Conservation (phyloP, 2,797 vertebrate species). For the Hyperoplus immaculatus region DNA sequence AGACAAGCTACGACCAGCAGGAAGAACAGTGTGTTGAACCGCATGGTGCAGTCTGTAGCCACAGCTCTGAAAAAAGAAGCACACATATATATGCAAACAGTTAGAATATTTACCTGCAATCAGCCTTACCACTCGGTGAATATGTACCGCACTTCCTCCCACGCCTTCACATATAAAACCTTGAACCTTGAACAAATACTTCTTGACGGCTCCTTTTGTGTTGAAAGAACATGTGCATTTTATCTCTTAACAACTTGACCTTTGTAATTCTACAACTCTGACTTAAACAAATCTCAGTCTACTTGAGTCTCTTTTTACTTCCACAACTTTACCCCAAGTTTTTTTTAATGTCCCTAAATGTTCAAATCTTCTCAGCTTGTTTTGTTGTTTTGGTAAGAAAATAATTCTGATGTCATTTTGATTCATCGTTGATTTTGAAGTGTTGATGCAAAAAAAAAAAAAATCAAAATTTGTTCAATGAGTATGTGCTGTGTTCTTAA, state of each 20-base stretch:
- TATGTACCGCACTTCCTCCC: conserved; percentile 3
- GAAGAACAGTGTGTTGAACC: conserved; percentile 66
- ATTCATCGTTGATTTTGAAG: background rate
- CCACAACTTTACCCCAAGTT: background rate
- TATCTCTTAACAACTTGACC: background rate
- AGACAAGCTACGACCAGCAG: conserved; percentile 68
- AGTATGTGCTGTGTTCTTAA: background rate
- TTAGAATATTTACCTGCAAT: conserved; percentile 11
- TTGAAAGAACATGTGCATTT: background rate
- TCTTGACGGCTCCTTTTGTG: background rate
- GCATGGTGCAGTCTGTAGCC: conserved; percentile 71
- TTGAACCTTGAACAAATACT: conserved; percentile 59
- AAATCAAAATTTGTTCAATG: background rate
- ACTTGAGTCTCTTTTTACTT: background rate
- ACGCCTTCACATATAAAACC: conserved; percentile 8
- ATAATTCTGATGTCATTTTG: background rate
- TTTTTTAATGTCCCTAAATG: background rate
- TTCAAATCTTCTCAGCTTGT: background rate
- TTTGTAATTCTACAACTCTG: background rate
- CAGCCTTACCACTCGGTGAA: conserved; percentile 46
- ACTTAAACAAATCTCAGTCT: background rate
- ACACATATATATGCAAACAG: background rate
- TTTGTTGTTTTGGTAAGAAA: conserved; percentile 1
- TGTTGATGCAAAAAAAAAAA: background rate
- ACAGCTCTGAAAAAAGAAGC: conserved; percentile 41